Percentiles rank a stretch among this genome's conserved stretches.
Conservation (phyloP, 2,113 vertebrate genomes). For the Azemiops feae region DNA sequence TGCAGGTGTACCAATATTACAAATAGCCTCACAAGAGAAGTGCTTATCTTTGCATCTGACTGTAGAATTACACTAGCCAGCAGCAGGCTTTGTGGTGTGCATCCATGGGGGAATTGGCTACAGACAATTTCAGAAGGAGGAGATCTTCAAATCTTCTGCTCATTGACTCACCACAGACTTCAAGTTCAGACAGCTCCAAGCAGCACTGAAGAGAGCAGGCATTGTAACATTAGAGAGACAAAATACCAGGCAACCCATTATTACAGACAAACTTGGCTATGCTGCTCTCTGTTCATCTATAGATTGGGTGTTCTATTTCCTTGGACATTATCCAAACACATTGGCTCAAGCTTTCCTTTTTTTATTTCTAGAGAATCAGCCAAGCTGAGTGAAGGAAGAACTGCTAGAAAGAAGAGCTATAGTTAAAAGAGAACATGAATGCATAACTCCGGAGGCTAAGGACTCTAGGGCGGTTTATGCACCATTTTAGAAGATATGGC, state of each 20-base stretch:
- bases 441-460: not conserved
- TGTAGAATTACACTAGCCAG: not conserved
- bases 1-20: constrained; percentile 21
- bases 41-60: constrained; percentile 3
- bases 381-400: not conserved
- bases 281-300: not conserved
- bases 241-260: not conserved
- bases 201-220: not conserved
- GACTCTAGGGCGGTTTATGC: not conserved
- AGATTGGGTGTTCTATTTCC: not conserved
- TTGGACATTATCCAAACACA: not conserved
- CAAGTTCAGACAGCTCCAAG: not conserved
- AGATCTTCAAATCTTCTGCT: not conserved
- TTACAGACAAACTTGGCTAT: not conserved
- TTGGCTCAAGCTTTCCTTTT: not conserved
- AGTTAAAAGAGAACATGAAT: not conserved
- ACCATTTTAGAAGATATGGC: not conserved
- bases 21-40: not conserved
- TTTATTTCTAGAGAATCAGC: not conserved
- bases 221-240: not conserved
- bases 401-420: not conserved
- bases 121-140: not conserved
- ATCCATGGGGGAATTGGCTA: not conserved
- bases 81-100: not conserved
- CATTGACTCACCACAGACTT: not conserved